Base-by-base conservation (phyloP, 1,140 invertebrate genomes). In the Habropoda laboriosa region DNA sequence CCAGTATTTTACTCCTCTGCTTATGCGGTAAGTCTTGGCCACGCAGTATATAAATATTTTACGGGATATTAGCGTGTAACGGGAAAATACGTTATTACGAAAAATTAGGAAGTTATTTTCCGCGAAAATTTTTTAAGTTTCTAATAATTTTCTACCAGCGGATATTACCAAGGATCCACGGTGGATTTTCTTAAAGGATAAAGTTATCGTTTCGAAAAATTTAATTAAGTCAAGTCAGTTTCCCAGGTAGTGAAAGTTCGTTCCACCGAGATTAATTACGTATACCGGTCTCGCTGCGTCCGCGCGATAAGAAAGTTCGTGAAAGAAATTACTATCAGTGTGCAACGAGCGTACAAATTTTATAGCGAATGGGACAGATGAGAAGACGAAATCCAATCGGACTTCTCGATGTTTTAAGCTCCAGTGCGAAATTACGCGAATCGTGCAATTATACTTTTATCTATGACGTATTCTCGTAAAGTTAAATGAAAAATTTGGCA, bases 21-120 rank as follows among this genome's bases (percentile, higher is more conserved):
- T 75, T 88, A 88, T 88, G 86, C 82, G 86, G 86, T 88, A 79
- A 88, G 79, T 79, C 18, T 79, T 64, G 12, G 45, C 32, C n/a
- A 32, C 3, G 12, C 0, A 12, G 55, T 35, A 12, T 5, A 24
- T 38, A 0, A 12, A 18, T 53, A 67, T 66, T 35, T 1, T 2
- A 27, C 45, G 18, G 24, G 3, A 53, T 63, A 16, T 67, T 42
- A 24, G 27, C 16, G 24, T 38, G 6, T 1, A 47, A 38, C 21
- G 42, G 10, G 0, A 49, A 63, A 35, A 10, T 27, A n/a, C n/a
- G n/a, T n/a, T n/a, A 42, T 64, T n/a, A 27, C 38, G 24, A 42
- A n/a, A n/a, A n/a, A n/a, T n/a, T n/a, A n/a, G n/a, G n/a, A n/a
- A n/a, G n/a, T n/a, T n/a, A n/a, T 18, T 18, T 40, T 16, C 32